A percentile compares a stretch with the other conserved stretches of the same genome.
phyloP scores from a whole-genome alignment of 1,140 invertebrate genomes.

The Papilio xuthus region DNA sequence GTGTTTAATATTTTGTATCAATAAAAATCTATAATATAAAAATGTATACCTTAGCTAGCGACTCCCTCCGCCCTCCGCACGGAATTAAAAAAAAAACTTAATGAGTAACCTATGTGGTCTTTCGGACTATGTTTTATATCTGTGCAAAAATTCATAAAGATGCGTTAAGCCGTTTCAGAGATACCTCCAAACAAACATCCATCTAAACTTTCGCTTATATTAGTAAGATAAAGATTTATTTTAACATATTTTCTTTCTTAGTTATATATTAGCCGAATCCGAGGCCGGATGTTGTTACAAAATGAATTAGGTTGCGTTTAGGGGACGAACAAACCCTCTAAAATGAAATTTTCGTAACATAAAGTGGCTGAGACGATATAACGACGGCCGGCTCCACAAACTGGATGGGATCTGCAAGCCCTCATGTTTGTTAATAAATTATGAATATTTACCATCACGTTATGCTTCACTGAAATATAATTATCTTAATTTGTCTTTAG shows the following conservation, averaged over 20 bases:
- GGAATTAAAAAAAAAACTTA: no score
- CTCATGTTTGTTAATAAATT: conserved; percentile 78
- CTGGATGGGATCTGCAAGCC: conserved; percentile 59
- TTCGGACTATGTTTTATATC: no score
- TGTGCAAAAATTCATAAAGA: no score
- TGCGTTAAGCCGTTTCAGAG: no score
- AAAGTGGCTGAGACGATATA: conserved; percentile 71
- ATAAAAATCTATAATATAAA: no score
- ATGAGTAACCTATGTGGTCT: no score
- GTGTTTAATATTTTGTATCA: background rate
- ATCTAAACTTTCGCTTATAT: no score
- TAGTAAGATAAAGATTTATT: no score
- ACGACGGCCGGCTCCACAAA: conserved; percentile 63
- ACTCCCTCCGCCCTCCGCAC: no score
- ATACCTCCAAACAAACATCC: no score
- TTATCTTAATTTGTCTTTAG: conserved; percentile 76
- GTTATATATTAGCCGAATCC: conserved; percentile 43
- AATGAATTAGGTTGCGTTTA: conserved; percentile 64
- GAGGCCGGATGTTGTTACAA: conserved; percentile 54
- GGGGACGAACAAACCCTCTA: conserved; percentile 62
- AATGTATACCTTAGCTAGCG: no score
- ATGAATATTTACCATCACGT: conserved; percentile 77
- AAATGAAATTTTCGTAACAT: conserved; percentile 75
- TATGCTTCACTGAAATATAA: conserved; percentile 74
- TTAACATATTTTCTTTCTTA: background rate